Evolutionary conservation across 2,888 invertebrate genomes (phyloP).

Genomic region (Smittia aterrima): DNA sequence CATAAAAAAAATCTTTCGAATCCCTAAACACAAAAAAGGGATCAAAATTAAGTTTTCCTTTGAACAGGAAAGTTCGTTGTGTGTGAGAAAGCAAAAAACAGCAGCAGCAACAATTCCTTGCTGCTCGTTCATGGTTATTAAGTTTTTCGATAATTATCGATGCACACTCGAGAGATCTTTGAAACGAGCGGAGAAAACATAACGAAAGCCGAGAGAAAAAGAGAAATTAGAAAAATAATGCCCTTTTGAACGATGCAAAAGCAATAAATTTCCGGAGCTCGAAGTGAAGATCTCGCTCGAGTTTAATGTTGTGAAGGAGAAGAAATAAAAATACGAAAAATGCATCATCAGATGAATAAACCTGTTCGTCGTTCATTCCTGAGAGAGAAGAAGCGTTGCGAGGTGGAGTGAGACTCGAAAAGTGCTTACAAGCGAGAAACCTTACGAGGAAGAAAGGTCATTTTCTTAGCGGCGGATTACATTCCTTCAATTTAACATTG

Average conservation of each 20-base stretch:
- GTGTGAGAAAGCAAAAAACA: background rate
- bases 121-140: slow-evolving; percentile 34
- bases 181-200: background rate
- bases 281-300: background rate
- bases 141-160: slow-evolving; percentile 34
- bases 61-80: background rate
- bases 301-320: slow-evolving; percentile 6
- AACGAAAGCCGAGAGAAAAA: background rate
- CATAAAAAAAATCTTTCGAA: slow-evolving; percentile 1
- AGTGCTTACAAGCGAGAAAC: slow-evolving; percentile 32
- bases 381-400: background rate
- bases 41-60: background rate
- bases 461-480: slow-evolving; percentile 39
- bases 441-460: slow-evolving; percentile 40
- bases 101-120: slow-evolving; percentile 7
- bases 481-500: slow-evolving; percentile 34
- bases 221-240: slow-evolving; percentile 30
- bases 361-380: slow-evolving; percentile 1
- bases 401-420: background rate
- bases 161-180: slow-evolving; percentile 5
- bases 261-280: slow-evolving; percentile 19
- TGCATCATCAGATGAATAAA: slow-evolving; percentile 20
- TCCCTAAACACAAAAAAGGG: background rate
- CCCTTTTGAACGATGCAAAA: background rate
- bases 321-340: slow-evolving; percentile 14